Percentiles rank a stretch among this genome's conserved stretches.
Evolutionary conservation across 2,113 vertebrate genomes (phyloP).

Genomic region (Grammomys dolichurus): DNA sequence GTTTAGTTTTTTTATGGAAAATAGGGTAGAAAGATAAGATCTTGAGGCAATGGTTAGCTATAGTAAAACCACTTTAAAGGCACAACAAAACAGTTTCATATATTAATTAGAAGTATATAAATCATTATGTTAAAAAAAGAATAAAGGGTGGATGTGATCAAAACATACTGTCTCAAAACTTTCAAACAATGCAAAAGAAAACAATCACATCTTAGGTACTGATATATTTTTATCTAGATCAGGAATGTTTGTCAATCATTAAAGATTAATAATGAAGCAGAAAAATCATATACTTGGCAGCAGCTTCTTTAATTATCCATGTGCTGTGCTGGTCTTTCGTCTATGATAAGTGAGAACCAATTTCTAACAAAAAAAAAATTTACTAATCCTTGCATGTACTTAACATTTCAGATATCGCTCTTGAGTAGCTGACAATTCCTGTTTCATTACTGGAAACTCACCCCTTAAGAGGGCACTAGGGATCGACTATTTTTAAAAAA

Average conservation of each 20-base stretch:
- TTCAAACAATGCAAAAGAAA: not conserved
- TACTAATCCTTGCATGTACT: not conserved
- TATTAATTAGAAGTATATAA: not conserved
- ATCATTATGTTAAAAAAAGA: not conserved
- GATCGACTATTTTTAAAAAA: not conserved
- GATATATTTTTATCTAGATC: not conserved
- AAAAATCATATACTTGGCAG: not conserved
- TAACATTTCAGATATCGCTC: conserved; percentile 12
- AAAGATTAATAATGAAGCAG: not conserved
- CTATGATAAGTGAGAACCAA: not conserved
- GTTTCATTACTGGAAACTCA: not conserved
- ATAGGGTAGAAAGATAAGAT: not conserved
- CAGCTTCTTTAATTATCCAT: not conserved
- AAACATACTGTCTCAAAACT: not conserved
- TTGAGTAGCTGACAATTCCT: not conserved
- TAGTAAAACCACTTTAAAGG: not conserved
- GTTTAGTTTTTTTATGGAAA: not conserved
- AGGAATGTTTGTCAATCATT: not conserved
- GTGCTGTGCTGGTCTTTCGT: not conserved
- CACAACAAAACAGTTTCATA: not conserved
- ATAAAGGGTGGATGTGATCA: not conserved
- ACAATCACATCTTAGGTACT: not conserved
- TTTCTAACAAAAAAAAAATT: not conserved
- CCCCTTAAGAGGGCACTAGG: not conserved
- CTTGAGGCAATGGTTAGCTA: not conserved